phyloP scores from a whole-genome alignment of 2,113 vertebrate genomes.

The Daboia siamensis region DNA sequence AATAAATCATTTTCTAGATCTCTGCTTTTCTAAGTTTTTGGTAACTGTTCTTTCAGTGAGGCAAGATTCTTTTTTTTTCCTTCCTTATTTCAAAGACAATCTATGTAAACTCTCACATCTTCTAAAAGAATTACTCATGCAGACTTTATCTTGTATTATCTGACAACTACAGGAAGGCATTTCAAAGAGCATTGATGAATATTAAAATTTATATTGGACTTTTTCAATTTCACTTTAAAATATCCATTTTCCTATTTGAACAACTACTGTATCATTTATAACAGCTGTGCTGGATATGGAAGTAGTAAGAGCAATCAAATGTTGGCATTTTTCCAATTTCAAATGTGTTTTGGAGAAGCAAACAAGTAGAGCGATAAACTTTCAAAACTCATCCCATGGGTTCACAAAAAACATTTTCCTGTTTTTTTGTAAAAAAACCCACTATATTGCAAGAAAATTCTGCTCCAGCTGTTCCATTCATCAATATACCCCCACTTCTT shows the following conservation, averaged over 20 bases:
- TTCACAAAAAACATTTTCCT: neutral
- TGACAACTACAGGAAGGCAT: neutral
- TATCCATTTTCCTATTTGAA: neutral
- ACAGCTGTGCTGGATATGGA: neutral
- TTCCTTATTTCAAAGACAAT: neutral
- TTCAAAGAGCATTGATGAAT: neutral
- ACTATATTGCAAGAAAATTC: neutral
- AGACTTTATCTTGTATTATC: neutral
- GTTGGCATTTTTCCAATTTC: neutral
- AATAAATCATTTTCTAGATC: neutral
- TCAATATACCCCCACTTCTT: neutral
- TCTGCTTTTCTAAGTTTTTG: neutral
- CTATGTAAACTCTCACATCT: neutral
- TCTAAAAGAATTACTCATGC: neutral
- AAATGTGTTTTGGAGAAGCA: neutral
- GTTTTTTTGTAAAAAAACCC: neutral
- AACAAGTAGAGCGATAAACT: neutral
- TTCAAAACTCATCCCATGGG: neutral
- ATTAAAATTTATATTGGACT: neutral
- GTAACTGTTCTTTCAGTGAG: neutral
- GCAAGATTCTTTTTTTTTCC: neutral
- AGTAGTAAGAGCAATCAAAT: neutral
- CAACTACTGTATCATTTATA: neutral
- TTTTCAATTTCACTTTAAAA: neutral
- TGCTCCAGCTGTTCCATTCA: slow-evolving; percentile 3